Conservation (phyloP, 2,888 invertebrate genomes). For the Julus scandinavius region DNA sequence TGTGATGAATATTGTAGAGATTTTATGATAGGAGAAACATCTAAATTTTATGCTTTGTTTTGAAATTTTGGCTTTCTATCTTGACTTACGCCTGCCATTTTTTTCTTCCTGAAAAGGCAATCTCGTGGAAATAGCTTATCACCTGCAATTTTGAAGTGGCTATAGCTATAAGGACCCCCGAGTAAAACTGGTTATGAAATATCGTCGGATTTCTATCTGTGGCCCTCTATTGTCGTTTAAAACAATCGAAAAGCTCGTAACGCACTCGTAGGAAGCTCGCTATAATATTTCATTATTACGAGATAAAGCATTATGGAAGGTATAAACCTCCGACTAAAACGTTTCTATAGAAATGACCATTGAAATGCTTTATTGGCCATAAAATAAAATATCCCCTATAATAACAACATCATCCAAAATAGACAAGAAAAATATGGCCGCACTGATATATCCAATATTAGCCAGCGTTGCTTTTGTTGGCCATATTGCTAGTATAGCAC, state of each 20-base stretch:
- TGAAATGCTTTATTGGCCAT: conserved; percentile 34
- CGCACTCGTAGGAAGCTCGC: not conserved
- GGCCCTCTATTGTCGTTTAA: conserved; percentile 8
- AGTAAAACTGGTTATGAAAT: conserved; percentile 4
- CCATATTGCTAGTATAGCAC: not conserved
- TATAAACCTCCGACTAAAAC: not conserved
- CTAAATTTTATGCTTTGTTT: not conserved
- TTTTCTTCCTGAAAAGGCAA: not conserved
- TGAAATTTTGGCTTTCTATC: not conserved
- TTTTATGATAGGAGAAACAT: not conserved
- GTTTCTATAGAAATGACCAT: conserved; percentile 33
- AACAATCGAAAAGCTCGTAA: not conserved
- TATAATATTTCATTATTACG: conserved; percentile 45
- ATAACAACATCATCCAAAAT: conserved; percentile 21
- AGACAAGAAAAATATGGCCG: conserved; percentile 5
- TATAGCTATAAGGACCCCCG: not conserved
- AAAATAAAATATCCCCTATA: conserved; percentile 16
- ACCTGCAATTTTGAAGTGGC: not conserved
- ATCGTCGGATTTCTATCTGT: conserved; percentile 31
- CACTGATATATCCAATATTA: not conserved
- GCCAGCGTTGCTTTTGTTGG: not conserved
- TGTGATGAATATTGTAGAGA: not conserved
- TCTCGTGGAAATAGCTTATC: conserved; percentile 6
- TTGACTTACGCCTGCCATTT: not conserved
- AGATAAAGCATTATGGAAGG: conserved; percentile 38